Evolutionary conservation across 2,888 invertebrate species (phyloP), one percentile per base, ranked within the genome.

Genomic region (Amiota mariae): DNA sequence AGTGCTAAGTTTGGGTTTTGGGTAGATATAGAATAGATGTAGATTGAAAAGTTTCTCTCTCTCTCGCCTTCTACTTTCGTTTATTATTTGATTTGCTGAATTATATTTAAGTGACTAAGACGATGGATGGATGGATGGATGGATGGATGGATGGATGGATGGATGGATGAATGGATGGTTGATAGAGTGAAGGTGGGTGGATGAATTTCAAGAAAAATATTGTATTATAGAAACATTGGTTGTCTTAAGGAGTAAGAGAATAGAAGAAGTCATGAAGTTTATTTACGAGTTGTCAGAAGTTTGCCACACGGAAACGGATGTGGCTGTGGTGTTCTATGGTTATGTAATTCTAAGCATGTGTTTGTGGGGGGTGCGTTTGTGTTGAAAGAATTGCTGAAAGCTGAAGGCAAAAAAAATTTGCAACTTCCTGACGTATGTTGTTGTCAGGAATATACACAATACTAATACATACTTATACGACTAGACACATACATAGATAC

Each of bases 311-410:
- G 54, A 68, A 68, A 54, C 67, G 67, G 67, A 68, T 68, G 67
- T 54, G 67, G n/a, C 18, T 51, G 54, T 20, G 36, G 36, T 36
- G 36, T 36, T 36, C 36, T 36, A 36, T 0, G 24, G 24, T 1
- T 24, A 24, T 24, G 36, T 81, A 84, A 84, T 81, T 80, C 80
- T 80, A 82, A 84, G 85, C 15, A 0, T 20, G 0, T 13, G 61
- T 61, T 3, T 61, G 61, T 61, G 20, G 12, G 20, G 4, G 15
- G 79, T 78, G 78, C 80, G 77, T 77, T 36, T 36, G 76, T 81
- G 81, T 75, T 79, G 83, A 68, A 68, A 68, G 36, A 36, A 24
- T 48, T 68, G 67, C 6, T 36, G 4, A n/a, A n/a, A n/a, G 36
- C 36, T 36, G 8, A 36, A 36, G 36, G 36, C 51, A 54, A 68